Conservation (phyloP, 2,113 vertebrate genomes). For the Peromyscus maniculatus region DNA sequence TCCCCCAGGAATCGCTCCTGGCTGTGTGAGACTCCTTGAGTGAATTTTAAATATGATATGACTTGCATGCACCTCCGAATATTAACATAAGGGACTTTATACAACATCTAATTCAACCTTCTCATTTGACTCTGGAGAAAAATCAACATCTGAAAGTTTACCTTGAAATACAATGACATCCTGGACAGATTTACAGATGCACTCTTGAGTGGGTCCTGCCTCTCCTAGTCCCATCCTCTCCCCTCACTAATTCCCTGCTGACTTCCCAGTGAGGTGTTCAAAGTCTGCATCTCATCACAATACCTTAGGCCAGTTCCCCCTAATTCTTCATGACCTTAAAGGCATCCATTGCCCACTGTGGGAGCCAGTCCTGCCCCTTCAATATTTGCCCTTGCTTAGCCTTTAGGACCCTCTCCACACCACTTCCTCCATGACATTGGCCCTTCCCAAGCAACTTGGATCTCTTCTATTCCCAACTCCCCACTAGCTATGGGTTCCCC, state of each 20-base stretch:
- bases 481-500: neutral
- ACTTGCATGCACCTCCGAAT: neutral
- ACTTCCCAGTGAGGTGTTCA: neutral
- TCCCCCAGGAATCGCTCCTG: slow-evolving; percentile 28
- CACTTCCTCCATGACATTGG: too few relatives aligned
- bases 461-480: neutral
- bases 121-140: slow-evolving; percentile 13
- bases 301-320: neutral
- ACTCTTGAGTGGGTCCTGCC: neutral
- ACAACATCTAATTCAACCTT: neutral
- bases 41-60: slow-evolving; percentile 51
- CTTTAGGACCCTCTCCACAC: neutral
- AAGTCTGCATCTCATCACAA: neutral
- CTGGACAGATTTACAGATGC: neutral
- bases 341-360: neutral
- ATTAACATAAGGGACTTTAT: neutral
- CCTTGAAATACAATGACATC: neutral
- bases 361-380: neutral
- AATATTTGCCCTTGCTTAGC: neutral
- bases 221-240: neutral
- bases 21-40: slow-evolving; percentile 26
- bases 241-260: neutral
- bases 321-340: neutral
- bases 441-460: neutral
- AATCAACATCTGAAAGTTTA: neutral